Conservation (phyloP, 2,888 invertebrate genomes). For the Bedellia somnulentella region DNA sequence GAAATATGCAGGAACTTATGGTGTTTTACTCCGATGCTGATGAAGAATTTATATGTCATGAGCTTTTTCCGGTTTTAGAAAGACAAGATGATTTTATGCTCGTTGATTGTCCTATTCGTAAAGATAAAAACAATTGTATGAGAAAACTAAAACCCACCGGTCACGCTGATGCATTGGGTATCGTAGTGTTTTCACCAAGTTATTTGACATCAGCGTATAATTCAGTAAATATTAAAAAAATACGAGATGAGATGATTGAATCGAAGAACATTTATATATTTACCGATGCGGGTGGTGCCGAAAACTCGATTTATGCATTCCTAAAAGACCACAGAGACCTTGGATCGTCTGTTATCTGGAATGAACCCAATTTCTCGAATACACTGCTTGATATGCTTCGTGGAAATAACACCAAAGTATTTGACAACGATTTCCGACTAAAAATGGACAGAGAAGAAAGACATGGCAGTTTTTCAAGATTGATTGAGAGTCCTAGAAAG, state of each 20-base stretch:
- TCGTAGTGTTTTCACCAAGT: conserved; percentile 42
- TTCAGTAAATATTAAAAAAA: conserved; percentile 44
- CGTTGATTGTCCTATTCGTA: too few species aligned
- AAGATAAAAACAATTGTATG: neutral
- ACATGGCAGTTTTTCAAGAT: conserved; percentile 14
- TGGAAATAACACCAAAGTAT: conserved; percentile 7
- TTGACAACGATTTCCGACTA: conserved; percentile 5
- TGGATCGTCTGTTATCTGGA: conserved; percentile 31
- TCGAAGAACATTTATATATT: conserved; percentile 31
- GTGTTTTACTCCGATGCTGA: conserved; percentile 30
- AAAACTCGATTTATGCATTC: conserved; percentile 46
- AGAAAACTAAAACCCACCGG: neutral
- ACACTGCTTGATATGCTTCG: conserved; percentile 23
- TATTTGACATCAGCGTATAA: conserved; percentile 38
- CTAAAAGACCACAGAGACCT: conserved; percentile 39
- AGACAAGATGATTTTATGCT: too few species aligned
- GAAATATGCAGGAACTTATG: conserved; percentile 16
- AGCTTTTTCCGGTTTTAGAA: conserved; percentile 33
- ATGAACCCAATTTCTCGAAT: conserved; percentile 37
- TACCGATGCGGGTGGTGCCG: conserved; percentile 36
- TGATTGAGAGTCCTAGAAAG: conserved; percentile 22
- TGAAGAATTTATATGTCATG: conserved; percentile 33
- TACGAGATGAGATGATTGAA: conserved; percentile 35
- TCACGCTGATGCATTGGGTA: neutral
- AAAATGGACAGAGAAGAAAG: conserved; percentile 9